Percentiles rank a stretch among this genome's conserved stretches.
Conservation (phyloP, 1,140 invertebrate genomes). For the Meloidogyne chitwoodi region DNA sequence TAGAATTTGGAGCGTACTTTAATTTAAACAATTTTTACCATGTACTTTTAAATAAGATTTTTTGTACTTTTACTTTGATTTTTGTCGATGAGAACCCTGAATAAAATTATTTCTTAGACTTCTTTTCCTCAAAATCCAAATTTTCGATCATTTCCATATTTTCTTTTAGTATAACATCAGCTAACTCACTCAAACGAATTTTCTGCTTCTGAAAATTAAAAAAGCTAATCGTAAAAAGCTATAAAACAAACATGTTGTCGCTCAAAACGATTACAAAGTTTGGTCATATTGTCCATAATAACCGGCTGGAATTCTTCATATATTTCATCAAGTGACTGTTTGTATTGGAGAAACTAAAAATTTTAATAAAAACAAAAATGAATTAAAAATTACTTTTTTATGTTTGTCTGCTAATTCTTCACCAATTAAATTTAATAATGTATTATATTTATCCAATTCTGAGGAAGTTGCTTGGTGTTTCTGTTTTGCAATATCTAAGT, state of each 20-base stretch:
- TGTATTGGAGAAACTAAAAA: constrained; percentile 6
- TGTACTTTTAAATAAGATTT: too few species aligned
- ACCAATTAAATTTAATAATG: neutral
- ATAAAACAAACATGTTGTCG: neutral
- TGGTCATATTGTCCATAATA: constrained; percentile 4
- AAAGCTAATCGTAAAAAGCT: neutral
- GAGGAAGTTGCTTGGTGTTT: neutral
- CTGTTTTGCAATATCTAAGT: constrained; percentile 6
- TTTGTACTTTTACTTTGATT: too few species aligned
- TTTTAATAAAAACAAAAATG: neutral
- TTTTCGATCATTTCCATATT: neutral
- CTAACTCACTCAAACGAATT: neutral
- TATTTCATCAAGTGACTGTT: neutral
- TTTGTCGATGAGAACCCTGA: too few species aligned
- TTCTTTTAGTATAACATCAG: neutral
- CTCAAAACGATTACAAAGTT: constrained; percentile 11
- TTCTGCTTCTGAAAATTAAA: constrained; percentile 8
- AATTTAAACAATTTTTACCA: too few species aligned
- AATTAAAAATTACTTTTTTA: constrained; percentile 5
- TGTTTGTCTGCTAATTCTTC: constrained; percentile 11
- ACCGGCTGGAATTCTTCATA: neutral
- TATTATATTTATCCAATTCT: neutral
- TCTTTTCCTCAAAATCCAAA: neutral
- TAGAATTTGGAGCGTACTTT: too few species aligned
- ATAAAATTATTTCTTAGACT: too few species aligned